Conservation (phyloP, 2,797 vertebrate species). For the Myotis findleyi region DNA sequence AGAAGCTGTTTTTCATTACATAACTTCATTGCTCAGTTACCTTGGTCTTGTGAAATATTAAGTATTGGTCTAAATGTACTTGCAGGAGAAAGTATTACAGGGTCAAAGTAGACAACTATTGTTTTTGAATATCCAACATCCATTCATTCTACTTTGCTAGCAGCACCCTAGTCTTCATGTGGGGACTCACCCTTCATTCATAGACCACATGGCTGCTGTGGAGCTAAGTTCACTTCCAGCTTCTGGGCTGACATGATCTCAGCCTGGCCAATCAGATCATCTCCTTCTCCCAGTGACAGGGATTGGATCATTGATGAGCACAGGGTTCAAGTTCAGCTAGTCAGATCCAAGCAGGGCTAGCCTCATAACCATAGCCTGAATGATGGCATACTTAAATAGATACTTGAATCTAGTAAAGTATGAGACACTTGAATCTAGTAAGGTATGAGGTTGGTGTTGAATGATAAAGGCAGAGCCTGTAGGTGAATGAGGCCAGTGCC, state of each 20-base stretch:
- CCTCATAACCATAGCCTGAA: not conserved
- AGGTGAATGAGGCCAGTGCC: not conserved
- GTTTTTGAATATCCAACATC: not conserved
- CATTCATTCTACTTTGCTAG: not conserved
- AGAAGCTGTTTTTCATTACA: not conserved
- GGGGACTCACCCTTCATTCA: not conserved
- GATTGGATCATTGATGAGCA: not conserved
- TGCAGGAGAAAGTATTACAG: not conserved
- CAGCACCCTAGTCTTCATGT: not conserved
- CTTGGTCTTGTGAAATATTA: not conserved
- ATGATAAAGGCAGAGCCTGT: not conserved
- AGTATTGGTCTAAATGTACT: not conserved
- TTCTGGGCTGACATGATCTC: not conserved
- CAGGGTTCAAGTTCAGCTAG: not conserved
- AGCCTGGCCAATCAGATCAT: not conserved
- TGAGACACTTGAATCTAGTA: not conserved
- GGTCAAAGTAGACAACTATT: not conserved
- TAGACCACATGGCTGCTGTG: not conserved
- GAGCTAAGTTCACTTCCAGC: not conserved
- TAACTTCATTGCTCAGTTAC: not conserved
- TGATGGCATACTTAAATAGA: not conserved
- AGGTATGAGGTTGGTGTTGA: too few relatives aligned
- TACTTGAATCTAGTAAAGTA: not conserved
- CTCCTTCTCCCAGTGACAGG: not conserved
- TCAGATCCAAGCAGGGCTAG: not conserved